Evolutionary conservation across 2,113 vertebrate genomes (phyloP).

Genomic region (Zosterops pallidus): DNA sequence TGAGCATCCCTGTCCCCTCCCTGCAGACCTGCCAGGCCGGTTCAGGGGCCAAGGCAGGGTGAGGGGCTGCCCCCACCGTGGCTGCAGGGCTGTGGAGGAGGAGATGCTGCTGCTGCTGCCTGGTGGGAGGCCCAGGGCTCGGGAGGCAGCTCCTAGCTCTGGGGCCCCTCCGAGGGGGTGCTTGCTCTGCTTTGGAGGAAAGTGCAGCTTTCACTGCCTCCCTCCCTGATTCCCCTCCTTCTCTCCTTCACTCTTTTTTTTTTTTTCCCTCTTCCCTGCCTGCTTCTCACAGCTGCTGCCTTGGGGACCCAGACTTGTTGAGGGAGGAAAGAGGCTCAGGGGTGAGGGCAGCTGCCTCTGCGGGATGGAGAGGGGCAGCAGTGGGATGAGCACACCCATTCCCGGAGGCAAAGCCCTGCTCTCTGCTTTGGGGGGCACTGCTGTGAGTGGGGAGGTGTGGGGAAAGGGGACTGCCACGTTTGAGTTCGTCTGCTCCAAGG

Average conservation of each 20-base stretch:
- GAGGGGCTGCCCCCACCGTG: not conserved
- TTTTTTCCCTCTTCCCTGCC: not conserved
- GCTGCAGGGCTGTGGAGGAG: not conserved
- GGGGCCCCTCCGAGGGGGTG: slow-evolving; percentile 49
- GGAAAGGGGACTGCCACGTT: rapidly evolving
- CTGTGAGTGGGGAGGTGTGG: not conserved
- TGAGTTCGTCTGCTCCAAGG: not conserved
- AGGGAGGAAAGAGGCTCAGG: not conserved
- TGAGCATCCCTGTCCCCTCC: rapidly evolving
- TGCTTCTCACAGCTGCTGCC: slow-evolving; percentile 8
- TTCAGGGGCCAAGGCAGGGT: not conserved
- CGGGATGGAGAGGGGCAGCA: not conserved
- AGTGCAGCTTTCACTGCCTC: not conserved
- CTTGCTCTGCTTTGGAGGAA: not conserved
- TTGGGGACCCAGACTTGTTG: not conserved
- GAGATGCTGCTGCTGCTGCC: slow-evolving; percentile 6
- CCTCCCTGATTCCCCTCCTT: not conserved
- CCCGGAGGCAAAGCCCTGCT: not conserved
- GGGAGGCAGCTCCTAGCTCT: slow-evolving; percentile 19
- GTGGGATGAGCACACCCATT: not conserved
- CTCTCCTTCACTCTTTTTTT: not conserved
- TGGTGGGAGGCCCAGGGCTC: slow-evolving; percentile 39
- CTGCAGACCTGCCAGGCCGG: rapidly evolving
- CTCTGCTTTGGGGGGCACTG: not conserved
- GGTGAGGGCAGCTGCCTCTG: not conserved